Evolutionary conservation across 1,140 invertebrate genomes (phyloP), one percentile per base, ranked within the genome.

Genomic region (Aphidius ervi): DNA sequence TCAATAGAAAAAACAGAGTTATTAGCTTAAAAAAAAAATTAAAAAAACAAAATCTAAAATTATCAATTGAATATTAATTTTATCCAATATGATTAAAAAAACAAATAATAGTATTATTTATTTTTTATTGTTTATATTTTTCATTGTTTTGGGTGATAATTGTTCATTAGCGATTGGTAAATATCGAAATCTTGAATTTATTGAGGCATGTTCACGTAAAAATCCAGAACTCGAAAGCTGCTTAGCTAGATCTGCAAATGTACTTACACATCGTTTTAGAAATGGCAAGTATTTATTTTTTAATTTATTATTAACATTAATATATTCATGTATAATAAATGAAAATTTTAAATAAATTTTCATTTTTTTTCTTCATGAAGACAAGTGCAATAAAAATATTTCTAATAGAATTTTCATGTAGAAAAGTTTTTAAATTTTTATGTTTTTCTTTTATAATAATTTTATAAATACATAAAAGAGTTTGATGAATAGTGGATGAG

Each of bases 201-300:
- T 89, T n/a, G 83, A 86, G 58, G 81, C 86, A 58, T 92, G 90
- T 68, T 84, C 85, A 1, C 84, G 79, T 66, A 75, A 78, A 50
- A 87, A 90, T 69, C 84, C 85, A 1, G 78, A 86, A n/a, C 75
- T 92, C 2, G 89, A 92, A 65, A 79, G 82, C 8, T 92, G 90
- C 67, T 75, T 92, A 5, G 81, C 84, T 10, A 83, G 84, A 61
- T 87, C 87, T 20, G 88, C 88, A 59, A 92, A 92, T 71, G 80
- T 82, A 57, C 80, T 92, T 37, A 83, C 87, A 3, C 83, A 86
- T 56, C 82, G 86, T 66, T 84, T 91, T 59, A 83, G 86, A 60
- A 64, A 74, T 61, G 84, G 85, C 82, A 65, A 75, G 67, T 53
- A 54, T 47, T 9, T 39, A 31, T 31, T 31, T 31, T 31, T 31